A percentile compares a stretch with the other conserved stretches of the same genome.
These are phyloP conservation scores for Lordiphosa mommai DNA, from an alignment of 1,140 invertebrate species.

Conservation along the genomic window DNA sequence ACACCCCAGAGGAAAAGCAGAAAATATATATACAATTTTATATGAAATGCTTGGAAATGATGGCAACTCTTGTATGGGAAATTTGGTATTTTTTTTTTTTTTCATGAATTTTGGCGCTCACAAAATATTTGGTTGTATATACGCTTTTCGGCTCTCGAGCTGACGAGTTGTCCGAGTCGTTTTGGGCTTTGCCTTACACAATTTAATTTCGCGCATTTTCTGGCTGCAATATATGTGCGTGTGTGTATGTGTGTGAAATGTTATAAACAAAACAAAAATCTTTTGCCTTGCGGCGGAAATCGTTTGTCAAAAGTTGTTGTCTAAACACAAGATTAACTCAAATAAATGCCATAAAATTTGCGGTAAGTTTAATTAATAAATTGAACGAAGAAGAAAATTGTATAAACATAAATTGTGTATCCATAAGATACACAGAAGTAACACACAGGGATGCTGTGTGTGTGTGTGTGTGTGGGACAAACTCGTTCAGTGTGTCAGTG, in stretches of 20 bases:
- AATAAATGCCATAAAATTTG: constrained; percentile 28
- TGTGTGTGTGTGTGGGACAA: constrained; percentile 29
- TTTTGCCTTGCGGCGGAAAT: background rate
- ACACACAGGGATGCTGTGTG: constrained; percentile 1
- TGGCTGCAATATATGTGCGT: background rate
- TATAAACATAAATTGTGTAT: constrained; percentile 74
- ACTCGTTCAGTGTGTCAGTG: constrained; percentile 76
- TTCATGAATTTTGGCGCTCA: constrained; percentile 49
- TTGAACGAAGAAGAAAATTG: constrained; percentile 15
- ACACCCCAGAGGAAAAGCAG: too few species aligned
- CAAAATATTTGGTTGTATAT: constrained; percentile 71
- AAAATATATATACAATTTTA: background rate
- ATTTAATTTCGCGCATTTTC: constrained; percentile 46
- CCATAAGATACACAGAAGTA: constrained; percentile 62
- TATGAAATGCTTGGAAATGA: constrained; percentile 20
- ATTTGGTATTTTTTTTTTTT: constrained; percentile 66
- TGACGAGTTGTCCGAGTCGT: constrained; percentile 56
- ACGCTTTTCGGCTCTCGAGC: constrained; percentile 72
- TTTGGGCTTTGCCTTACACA: constrained; percentile 48
- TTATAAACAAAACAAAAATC: constrained; percentile 21
- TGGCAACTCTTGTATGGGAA: constrained; percentile 65
- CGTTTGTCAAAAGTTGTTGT: background rate
- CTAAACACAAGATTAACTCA: background rate
- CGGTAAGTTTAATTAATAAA: constrained; percentile 45
- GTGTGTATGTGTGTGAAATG: constrained; percentile 13